These are phyloP conservation scores for Drosophila parabipectinata DNA, from an alignment of 1,140 invertebrate genomes.

Conservation along the genomic window DNA sequence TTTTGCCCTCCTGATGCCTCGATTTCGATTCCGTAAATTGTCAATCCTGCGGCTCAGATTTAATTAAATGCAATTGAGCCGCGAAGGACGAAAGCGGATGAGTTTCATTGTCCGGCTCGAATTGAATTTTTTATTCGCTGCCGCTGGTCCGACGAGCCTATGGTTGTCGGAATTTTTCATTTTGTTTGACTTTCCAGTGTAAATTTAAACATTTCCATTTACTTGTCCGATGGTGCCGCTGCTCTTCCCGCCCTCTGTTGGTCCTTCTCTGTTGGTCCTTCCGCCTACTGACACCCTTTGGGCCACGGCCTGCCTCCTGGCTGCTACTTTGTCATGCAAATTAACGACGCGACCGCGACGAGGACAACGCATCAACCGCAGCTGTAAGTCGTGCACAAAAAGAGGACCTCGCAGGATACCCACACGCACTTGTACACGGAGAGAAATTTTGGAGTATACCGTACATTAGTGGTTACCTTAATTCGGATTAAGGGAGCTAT, in stretches of 20 bases:
- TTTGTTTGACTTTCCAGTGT: constrained; percentile 22
- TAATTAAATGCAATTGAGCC: constrained; percentile 43
- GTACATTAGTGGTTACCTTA: neutral
- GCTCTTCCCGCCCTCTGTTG: constrained; percentile 1
- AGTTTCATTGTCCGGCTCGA: constrained; percentile 30
- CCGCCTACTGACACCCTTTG: neutral
- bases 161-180: constrained; percentile 3
- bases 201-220: constrained; percentile 62
- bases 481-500: neutral
- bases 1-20: constrained; percentile 23
- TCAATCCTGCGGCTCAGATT: constrained; percentile 21
- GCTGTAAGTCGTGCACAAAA: constrained; percentile 36
- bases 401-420: constrained; percentile 22
- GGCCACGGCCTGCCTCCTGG: neutral
- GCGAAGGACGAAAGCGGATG: constrained; percentile 12
- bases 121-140: constrained; percentile 31
- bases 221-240: constrained; percentile 21
- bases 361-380: constrained; percentile 33
- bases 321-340: constrained; percentile 78
- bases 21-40: constrained; percentile 34
- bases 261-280: neutral
- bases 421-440: constrained; percentile 8
- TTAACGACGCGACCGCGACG: constrained; percentile 62
- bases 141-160: neutral
- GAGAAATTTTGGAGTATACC: neutral